Evolutionary conservation across 2,888 invertebrate genomes (phyloP), one percentile per base, ranked within the genome.

Genomic region (Erpobdella octoculata): DNA sequence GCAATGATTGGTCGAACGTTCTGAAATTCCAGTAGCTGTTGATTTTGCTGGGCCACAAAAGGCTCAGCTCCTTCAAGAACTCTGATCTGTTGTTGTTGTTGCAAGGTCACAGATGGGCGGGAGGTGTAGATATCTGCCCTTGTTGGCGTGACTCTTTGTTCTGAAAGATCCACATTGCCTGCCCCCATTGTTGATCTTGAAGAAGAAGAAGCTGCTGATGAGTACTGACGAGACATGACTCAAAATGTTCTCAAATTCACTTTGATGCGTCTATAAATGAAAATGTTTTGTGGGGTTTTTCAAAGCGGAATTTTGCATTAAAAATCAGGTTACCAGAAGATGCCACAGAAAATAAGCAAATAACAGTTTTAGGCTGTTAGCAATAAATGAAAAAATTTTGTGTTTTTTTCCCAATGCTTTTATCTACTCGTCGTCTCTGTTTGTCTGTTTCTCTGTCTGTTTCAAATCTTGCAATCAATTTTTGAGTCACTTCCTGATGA

Each of bases 1-100:
- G 69, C 58, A 53, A 69, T 69, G 58, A 69, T 31, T 33, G 69
- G 69, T 36, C 69, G 48, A 37, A 69, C 69, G 58, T 46, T 69
- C 35, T 53, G 69, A 31, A 35, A 18, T 15, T 35, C 35, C 0
- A 53, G 18, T 18, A 69, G 33, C n/a, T 53, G 46, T 15, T n/a
- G 31, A 31, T 33, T 35, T n/a, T n/a, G n/a, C 33, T 35, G 33
- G 62, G 31, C n/a, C n/a, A 69, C n/a, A 5, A 35, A 8, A 12
- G 58, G 69, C 25, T 37, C 46, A 0, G 48, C 46, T 31, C 31
- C 48, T 8, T 38, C 41, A 18, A 36, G 9, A 18, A n/a, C 31
- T 21, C 35, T 35, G 5, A 69, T 0, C 5, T 38, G 58, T 28
- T 38, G 53, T 21, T 58, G 35, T 9, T 28, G 21, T 6, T 21